Conservation (phyloP, 35 echinoderm and acorn worm species). For the Stichopus chloronotus region DNA sequence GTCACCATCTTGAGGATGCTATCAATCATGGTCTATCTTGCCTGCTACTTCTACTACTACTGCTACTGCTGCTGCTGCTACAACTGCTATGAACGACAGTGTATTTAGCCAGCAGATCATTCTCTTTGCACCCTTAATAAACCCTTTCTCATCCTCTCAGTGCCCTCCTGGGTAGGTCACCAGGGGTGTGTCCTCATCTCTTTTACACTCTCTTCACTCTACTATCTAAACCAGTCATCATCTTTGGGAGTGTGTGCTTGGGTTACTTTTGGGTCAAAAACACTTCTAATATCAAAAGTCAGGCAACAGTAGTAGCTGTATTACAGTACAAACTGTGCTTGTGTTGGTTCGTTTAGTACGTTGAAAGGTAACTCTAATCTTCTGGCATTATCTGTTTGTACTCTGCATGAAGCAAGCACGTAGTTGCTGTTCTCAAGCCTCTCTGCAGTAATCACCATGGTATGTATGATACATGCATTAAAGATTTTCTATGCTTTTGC, state of each 20-base stretch:
- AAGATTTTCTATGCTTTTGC: too few relatives aligned
- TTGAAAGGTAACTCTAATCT: neutral
- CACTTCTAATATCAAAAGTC: too few relatives aligned
- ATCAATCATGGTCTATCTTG: neutral
- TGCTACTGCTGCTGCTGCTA: neutral
- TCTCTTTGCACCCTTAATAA: slow-evolving; percentile 10
- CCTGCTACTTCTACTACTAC: neutral
- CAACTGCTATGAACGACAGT: neutral
- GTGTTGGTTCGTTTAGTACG: neutral
- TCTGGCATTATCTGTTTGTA: neutral
- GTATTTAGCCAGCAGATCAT: slow-evolving; percentile 8
- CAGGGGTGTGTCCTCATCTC: slow-evolving; percentile 7
- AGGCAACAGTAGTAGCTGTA: too few relatives aligned
- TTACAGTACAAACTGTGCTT: too few relatives aligned
- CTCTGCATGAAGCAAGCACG: neutral
- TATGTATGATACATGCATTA: too few relatives aligned
- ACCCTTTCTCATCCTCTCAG: neutral
- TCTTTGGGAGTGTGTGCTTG: neutral
- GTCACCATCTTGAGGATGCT: neutral
- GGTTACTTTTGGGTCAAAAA: neutral
- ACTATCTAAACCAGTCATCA: neutral
- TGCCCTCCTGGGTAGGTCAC: neutral
- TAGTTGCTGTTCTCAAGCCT: neutral
- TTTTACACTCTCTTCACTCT: neutral
- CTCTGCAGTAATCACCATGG: neutral